Evolutionary conservation across 2,888 invertebrate genomes (phyloP).

Genomic region (Ichneumoninae sp.): DNA sequence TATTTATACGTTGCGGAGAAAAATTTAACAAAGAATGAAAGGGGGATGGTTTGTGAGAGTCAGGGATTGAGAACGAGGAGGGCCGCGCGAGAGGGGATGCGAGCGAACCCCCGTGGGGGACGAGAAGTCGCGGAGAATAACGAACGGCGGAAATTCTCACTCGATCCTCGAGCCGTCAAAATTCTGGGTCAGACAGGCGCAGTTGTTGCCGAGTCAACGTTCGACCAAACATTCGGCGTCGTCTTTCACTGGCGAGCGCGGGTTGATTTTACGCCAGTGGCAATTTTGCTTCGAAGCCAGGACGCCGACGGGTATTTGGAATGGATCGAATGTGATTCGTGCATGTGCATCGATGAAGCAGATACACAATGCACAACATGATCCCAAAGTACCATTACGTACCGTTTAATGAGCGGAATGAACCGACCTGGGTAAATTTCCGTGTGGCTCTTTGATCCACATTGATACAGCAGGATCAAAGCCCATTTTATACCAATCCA

Average conservation of each 20-base stretch:
- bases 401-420: background rate
- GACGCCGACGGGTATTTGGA: background rate
- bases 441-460: background rate
- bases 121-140: conserved; percentile 50
- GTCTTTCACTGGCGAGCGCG: background rate
- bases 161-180: conserved; percentile 62
- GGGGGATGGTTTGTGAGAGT: background rate
- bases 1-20: conserved; percentile 32
- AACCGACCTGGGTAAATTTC: background rate
- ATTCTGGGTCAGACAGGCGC: conserved; percentile 69
- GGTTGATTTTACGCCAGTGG: conserved; percentile 5
- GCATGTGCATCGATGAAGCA: background rate
- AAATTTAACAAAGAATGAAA: background rate
- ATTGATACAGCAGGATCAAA: background rate
- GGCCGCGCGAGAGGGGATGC: conserved; percentile 17
- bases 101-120: background rate
- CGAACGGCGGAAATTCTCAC: conserved; percentile 56
- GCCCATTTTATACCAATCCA: background rate
- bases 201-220: conserved; percentile 63
- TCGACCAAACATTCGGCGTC: conserved; percentile 59
- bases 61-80: conserved; percentile 44
- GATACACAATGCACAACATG: background rate
- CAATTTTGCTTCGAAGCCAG: background rate
- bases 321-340: background rate
- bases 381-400: background rate